These are phyloP conservation scores for Vicugna pacos DNA, from an alignment of 2,113 vertebrate species.

Conservation along the genomic window DNA sequence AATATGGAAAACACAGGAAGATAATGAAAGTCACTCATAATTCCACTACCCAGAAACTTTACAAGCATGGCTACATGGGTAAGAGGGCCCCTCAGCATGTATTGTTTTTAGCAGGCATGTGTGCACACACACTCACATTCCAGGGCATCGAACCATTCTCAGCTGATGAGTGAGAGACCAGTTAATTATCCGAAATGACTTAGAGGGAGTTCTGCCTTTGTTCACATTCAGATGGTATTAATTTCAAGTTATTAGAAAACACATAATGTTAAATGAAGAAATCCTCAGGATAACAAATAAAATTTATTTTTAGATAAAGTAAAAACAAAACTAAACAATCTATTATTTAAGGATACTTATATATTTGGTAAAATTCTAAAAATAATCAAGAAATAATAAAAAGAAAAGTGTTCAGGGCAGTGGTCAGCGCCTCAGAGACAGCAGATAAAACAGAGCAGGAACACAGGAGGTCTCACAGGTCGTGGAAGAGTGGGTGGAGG, in stretches of 20 bases:
- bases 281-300: neutral
- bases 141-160: neutral
- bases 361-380: neutral
- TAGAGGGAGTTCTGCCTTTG: conserved; percentile 21
- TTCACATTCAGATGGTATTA: neutral
- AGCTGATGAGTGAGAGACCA: neutral
- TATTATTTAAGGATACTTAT: neutral
- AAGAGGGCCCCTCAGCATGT: neutral
- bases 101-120: neutral
- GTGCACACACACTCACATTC: neutral
- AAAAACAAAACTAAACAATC: neutral
- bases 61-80: neutral
- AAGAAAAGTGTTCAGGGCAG: neutral
- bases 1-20: neutral
- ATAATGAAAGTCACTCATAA: neutral
- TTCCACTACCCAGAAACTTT: neutral
- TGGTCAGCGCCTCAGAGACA: neutral
- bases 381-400: neutral
- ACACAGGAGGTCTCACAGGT: neutral
- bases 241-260: conserved; percentile 51
- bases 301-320: neutral
- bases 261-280: neutral
- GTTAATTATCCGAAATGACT: conserved; percentile 52
- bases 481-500: too few relatives aligned
- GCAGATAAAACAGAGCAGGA: neutral